These are phyloP conservation scores for Cheilosia variabilis DNA, from an alignment of 2,888 invertebrate species.

Conservation along the genomic window DNA sequence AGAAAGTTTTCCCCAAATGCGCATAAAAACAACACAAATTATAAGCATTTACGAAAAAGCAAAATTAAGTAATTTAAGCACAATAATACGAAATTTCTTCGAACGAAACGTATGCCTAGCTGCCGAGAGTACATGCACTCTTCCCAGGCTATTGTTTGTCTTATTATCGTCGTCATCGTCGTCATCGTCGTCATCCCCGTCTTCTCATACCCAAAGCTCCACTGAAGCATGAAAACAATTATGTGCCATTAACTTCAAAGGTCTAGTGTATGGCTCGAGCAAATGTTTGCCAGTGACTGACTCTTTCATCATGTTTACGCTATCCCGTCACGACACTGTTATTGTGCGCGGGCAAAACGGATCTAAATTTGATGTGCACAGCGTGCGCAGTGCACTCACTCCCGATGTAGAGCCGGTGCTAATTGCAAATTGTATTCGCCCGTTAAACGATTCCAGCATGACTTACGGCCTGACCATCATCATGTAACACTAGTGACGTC, in stretches of 20 bases:
- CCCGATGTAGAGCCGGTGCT: slow-evolving; percentile 33
- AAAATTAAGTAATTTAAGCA: slow-evolving; percentile 16
- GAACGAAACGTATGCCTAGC: not conserved
- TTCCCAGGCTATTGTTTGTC: slow-evolving; percentile 2
- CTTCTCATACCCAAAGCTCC: slow-evolving; percentile 1
- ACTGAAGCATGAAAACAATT: slow-evolving; percentile 66
- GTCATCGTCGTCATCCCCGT: slow-evolving; percentile 7
- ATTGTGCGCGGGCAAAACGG: slow-evolving; percentile 39
- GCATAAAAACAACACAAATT: too few species aligned
- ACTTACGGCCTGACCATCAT: slow-evolving; percentile 21
- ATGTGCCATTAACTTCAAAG: slow-evolving; percentile 59
- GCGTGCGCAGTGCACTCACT: slow-evolving; percentile 27
- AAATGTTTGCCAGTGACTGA: slow-evolving; percentile 37
- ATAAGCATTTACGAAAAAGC: too few species aligned
- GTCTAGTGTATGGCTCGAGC: slow-evolving; percentile 25
- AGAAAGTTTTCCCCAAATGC: too few species aligned
- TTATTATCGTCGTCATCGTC: slow-evolving; percentile 34
- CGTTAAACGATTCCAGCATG: slow-evolving; percentile 54
- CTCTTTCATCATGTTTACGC: slow-evolving; percentile 46
- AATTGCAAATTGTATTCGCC: slow-evolving; percentile 48
- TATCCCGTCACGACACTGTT: slow-evolving; percentile 34
- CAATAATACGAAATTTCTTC: slow-evolving; percentile 15
- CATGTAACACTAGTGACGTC: slow-evolving; percentile 55
- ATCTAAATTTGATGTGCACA: slow-evolving; percentile 48
- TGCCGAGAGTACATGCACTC: not conserved